Evolutionary conservation across 2,113 vertebrate species (phyloP).

Genomic region (Myiozetetes cayanensis): DNA sequence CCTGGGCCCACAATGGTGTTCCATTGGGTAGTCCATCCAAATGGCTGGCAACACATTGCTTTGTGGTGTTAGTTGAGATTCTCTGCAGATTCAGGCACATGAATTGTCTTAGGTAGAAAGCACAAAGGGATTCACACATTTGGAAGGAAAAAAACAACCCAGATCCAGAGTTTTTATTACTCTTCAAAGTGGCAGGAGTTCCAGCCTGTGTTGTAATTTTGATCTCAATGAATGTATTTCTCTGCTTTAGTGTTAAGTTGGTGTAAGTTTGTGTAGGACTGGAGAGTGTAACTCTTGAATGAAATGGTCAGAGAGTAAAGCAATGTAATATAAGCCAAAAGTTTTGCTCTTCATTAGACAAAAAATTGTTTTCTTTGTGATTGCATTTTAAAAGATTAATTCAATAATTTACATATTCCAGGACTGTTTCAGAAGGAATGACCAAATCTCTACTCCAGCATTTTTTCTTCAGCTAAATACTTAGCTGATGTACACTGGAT

Average conservation of each 20-base stretch:
- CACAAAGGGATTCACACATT: background rate
- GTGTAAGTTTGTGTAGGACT: background rate
- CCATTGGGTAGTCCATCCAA: background rate
- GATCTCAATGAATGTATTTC: background rate
- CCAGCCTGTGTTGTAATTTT: background rate
- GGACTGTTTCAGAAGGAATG: background rate
- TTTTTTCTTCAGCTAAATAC: background rate
- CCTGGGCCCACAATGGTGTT: background rate
- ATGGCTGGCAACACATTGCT: fast-evolving
- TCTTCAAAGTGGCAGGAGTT: background rate
- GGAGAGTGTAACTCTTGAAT: background rate
- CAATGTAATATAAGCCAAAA: background rate
- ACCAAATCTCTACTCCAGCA: background rate
- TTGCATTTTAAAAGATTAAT: background rate
- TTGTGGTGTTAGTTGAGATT: background rate
- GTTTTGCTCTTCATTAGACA: background rate
- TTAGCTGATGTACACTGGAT: background rate
- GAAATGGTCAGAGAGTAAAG: constrained; percentile 19
- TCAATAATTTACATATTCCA: background rate
- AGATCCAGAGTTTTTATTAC: background rate
- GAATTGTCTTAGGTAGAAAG: background rate
- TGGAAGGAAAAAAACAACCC: background rate
- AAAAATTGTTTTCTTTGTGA: background rate
- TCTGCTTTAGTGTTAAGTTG: background rate
- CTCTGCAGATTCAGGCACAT: background rate